Evolutionary conservation across 2,113 vertebrate species (phyloP).

Genomic region (Garra rufa): DNA sequence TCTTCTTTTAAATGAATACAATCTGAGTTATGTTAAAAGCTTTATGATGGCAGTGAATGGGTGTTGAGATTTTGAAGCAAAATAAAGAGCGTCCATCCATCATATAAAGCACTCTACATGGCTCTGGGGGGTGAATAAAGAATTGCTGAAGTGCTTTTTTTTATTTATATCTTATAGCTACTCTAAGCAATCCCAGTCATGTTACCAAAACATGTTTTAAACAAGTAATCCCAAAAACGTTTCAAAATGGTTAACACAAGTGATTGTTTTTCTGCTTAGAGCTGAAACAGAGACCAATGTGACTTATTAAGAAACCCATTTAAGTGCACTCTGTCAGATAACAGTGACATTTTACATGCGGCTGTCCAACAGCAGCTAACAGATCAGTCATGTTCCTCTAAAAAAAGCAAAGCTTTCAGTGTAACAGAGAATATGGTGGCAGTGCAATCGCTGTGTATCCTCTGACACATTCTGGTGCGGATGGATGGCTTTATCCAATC

Average conservation of each 20-base stretch:
- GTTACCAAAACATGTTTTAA: not conserved
- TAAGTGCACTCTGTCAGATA: not conserved
- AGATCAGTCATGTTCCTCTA: conserved; percentile 19
- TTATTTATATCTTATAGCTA: too few species aligned
- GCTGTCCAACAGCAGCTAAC: not conserved
- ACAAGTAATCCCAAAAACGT: not conserved
- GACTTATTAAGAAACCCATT: not conserved
- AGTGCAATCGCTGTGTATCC: not conserved
- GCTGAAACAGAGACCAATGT: not conserved
- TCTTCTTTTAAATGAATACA: too few species aligned
- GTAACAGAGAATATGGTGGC: not conserved
- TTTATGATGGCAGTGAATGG: too few species aligned
- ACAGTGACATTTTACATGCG: not conserved
- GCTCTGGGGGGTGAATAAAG: too few species aligned
- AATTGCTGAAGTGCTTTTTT: too few species aligned
- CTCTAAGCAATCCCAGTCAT: not conserved
- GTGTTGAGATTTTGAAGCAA: too few species aligned
- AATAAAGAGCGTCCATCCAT: too few species aligned
- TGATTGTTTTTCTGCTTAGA: not conserved
- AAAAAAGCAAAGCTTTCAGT: not conserved
- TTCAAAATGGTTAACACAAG: not conserved
- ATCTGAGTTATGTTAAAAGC: too few species aligned
- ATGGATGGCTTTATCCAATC: not conserved
- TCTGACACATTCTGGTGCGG: not conserved
- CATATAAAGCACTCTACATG: too few species aligned